Percentiles rank a stretch among this genome's conserved stretches.
phyloP scores from a whole-genome alignment of 2,113 vertebrate species.

The Oenanthe oenanthe region DNA sequence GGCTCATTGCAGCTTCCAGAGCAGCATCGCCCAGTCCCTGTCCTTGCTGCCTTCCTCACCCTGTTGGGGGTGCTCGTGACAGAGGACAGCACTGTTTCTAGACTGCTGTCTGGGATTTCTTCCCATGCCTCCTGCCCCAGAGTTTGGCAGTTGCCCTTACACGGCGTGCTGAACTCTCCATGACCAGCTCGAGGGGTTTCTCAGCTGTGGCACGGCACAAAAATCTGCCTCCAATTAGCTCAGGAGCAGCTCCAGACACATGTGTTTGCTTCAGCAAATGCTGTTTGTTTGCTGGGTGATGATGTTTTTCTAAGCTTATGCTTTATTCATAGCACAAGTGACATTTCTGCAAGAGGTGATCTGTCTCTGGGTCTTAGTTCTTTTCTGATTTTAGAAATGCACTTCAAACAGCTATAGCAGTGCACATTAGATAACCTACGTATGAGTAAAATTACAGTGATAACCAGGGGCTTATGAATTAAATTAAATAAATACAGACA shows the following conservation, averaged over 20 bases:
- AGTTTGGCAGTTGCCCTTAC: not conserved
- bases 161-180: not conserved
- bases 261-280: not conserved
- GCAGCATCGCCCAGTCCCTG: rapidly evolving
- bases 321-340: slow-evolving; percentile 6
- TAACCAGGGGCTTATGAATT: not conserved
- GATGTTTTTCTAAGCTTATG: slow-evolving; percentile 36
- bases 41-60: not conserved
- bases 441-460: not conserved
- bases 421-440: not conserved
- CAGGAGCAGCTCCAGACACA: not conserved
- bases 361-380: not conserved
- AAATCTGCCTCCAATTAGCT: slow-evolving; percentile 23
- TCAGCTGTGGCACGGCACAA: not conserved
- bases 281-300: slow-evolving; percentile 2
- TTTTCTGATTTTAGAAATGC: not conserved
- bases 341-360: not conserved
- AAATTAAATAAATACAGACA: not conserved
- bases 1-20: rapidly evolving
- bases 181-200: slow-evolving; percentile 12
- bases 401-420: not conserved
- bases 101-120: not conserved
- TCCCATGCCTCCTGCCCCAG: not conserved
- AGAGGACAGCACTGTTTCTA: not conserved
- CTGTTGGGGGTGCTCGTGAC: rapidly evolving